These are phyloP conservation scores for Caenorhabditis brenneri DNA, from an alignment of 1,140 invertebrate species.

Conservation along the genomic window DNA sequence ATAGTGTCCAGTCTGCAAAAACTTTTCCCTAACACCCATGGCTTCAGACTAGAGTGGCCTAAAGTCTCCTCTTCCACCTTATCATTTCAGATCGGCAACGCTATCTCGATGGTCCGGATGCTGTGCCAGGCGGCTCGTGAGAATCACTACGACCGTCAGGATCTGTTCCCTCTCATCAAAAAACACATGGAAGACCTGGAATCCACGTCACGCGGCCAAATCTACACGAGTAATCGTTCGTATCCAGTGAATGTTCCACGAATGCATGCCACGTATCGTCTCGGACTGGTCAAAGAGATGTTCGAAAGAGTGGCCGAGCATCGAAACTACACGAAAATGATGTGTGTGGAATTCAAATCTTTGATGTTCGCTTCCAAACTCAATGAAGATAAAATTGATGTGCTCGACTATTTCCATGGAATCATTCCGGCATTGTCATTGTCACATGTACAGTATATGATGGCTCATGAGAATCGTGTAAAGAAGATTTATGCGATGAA, in stretches of 20 bases:
- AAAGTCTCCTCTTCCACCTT: too few species aligned
- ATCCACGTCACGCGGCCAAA: background rate
- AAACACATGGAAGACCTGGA: conserved; percentile 31
- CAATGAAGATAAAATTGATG: background rate
- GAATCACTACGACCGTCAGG: background rate
- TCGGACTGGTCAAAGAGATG: conserved; percentile 1
- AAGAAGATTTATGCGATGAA: conserved; percentile 20
- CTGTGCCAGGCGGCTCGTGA: conserved; percentile 6
- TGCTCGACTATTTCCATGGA: conserved; percentile 28
- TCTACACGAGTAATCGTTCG: background rate
- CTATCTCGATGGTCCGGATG: background rate
- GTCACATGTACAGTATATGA: background rate
- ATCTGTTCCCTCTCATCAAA: background rate
- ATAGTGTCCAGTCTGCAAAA: too few species aligned
- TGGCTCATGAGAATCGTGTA: background rate
- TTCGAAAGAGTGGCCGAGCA: conserved; percentile 9
- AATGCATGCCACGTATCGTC: background rate
- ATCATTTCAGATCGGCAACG: conserved; percentile 11
- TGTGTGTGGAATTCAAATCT: background rate
- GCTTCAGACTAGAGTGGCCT: too few species aligned
- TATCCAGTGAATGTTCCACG: background rate
- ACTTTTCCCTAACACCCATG: too few species aligned
- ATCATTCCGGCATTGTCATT: background rate
- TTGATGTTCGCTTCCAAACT: background rate
- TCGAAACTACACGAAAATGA: background rate